Evolutionary conservation across 1,140 invertebrate species (phyloP), one percentile per base, ranked within the genome.

Genomic region (Hylaeus anthracinus): DNA sequence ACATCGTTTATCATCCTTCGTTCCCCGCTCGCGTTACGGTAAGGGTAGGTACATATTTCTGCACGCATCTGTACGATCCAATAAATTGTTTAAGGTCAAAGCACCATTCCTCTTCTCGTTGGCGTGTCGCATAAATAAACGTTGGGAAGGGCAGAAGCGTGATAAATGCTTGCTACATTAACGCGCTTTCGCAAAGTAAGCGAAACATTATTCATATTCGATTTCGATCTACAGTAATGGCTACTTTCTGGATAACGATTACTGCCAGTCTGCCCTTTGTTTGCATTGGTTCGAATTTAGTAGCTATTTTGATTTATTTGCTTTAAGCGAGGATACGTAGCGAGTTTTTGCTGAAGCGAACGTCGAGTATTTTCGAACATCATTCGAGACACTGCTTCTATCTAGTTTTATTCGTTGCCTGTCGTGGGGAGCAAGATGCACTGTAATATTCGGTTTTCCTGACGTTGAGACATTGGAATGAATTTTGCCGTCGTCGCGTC

Each of bases 1-100:
- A 56, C 55, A 15, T 83, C 82, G 72, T 83, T 82, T 83, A 82
- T 83, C 82, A 82, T 83, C 60, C 39, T 67, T 39, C 60, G 56
- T 45, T n/a, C 53, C 43, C 55, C 37, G 56, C 15, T 56, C 39
- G 60, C 70, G 55, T 73, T 67, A 43, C 37, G 64, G 39, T 26
- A 72, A 55, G n/a, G 55, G 15, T 63, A 61, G 60, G 66, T 63
- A 71, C 51, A 9, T 51, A 51, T 14, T 67, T 58, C 37, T 51
- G 63, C 67, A 82, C 72, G 63, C 66, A 81, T 64, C 58, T 48
- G 39, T 45, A 64, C 77, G 64, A 74, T 82, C 45, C 66, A n/a
- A 84, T 58, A 72, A 72, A 72, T 83, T 60, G 70, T 67, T 84
- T 64, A 55, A 84, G 77, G 70, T 72, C 64, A 60, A 76, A 83